Conservation (phyloP, 2,888 invertebrate species). For the Tholera decimalis region DNA sequence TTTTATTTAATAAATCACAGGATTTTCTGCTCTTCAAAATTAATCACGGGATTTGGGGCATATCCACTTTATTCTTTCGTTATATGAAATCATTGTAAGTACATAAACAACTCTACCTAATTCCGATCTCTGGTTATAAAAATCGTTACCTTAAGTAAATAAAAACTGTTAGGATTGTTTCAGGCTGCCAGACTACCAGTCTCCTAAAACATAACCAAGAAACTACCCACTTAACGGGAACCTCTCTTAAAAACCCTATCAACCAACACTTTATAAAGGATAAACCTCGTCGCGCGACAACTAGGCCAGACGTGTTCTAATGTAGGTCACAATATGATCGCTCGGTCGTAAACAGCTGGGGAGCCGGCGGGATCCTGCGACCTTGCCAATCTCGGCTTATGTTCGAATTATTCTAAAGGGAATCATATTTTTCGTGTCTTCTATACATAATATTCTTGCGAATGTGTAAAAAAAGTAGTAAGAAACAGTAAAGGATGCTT, state of each 20-base stretch:
- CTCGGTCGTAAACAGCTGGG: constrained; percentile 47
- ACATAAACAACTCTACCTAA: too few relatives aligned
- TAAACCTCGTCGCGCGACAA: constrained; percentile 20
- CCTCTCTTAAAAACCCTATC: constrained; percentile 5
- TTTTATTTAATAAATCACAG: too few relatives aligned
- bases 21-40: too few relatives aligned
- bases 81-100: too few relatives aligned
- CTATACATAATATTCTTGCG: not conserved
- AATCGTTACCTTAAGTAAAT: too few relatives aligned
- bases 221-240: not conserved
- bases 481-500: not conserved
- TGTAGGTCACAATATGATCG: constrained; percentile 50
- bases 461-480: not conserved
- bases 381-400: constrained; percentile 44
- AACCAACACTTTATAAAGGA: constrained; percentile 10
- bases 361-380: constrained; percentile 24
- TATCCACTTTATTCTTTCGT: too few relatives aligned
- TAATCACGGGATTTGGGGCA: too few relatives aligned
- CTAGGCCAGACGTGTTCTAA: constrained; percentile 16
- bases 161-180: too few relatives aligned
- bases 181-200: not conserved
- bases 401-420: constrained; percentile 27
- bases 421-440: not conserved
- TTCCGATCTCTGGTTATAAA: too few relatives aligned
- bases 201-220: not conserved